A percentile compares a stretch with the other conserved stretches of the same genome.
Conservation (phyloP, 2,797 vertebrate genomes). For the Simalia tracyae region DNA sequence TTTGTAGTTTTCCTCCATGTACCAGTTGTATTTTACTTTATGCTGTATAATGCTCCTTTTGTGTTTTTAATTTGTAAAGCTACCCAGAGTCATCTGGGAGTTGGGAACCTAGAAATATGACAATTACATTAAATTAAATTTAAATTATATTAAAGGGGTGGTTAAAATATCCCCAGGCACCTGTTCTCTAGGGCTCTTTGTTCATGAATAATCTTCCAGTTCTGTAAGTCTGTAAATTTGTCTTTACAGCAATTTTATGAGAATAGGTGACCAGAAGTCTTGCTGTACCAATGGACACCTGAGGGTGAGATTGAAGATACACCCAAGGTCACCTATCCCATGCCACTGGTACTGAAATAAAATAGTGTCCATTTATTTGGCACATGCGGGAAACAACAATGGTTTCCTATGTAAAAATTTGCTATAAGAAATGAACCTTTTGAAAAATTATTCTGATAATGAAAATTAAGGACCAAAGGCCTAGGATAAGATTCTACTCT, state of each 20-base stretch:
- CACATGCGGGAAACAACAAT: background rate
- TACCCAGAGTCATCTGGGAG: no score
- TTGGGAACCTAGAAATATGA: no score
- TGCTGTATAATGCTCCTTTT: no score
- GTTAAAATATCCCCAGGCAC: background rate
- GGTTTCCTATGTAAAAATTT: background rate
- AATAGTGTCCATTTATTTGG: background rate
- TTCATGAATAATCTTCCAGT: background rate
- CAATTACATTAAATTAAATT: no score
- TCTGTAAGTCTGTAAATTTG: background rate
- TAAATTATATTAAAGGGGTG: background rate
- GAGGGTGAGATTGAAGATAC: background rate
- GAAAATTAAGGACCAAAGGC: background rate
- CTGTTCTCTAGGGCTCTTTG: background rate
- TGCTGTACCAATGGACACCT: background rate
- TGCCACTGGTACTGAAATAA: background rate
- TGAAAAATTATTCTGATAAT: background rate
- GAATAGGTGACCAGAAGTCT: background rate
- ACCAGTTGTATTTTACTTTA: no score
- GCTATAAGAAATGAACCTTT: background rate
- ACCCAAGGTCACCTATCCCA: background rate
- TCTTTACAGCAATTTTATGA: background rate
- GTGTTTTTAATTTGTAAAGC: no score
- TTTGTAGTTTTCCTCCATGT: no score
- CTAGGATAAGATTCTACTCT: background rate